phyloP scores from a whole-genome alignment of 2,113 vertebrate genomes.

The Hemichromis elongatus region DNA sequence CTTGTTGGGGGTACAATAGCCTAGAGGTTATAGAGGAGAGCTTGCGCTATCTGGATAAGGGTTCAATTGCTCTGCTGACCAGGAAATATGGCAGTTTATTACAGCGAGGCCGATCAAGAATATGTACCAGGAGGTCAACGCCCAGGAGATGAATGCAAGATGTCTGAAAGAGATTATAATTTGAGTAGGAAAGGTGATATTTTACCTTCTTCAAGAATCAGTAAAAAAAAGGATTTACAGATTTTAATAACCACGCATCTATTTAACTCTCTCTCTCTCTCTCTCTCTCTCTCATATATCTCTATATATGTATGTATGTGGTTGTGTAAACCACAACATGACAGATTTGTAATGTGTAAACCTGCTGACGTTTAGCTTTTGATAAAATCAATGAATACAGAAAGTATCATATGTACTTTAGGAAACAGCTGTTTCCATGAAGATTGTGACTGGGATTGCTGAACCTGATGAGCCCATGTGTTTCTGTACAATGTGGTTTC shows the following conservation, averaged over 20 bases:
- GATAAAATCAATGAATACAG: not conserved
- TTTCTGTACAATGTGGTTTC: not conserved
- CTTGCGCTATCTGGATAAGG: not conserved
- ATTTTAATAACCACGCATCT: not conserved
- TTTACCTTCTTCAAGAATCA: not conserved
- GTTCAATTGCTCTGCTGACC: not conserved
- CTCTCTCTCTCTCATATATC: too few relatives aligned
- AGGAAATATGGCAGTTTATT: not conserved
- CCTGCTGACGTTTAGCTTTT: not conserved
- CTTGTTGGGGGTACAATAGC: not conserved
- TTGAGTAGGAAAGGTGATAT: not conserved
- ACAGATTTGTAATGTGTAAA: not conserved
- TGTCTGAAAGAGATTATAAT: not conserved
- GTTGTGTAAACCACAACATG: rapidly evolving
- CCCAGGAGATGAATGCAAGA: not conserved
- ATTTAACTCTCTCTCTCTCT: too few relatives aligned
- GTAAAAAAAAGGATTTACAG: not conserved
- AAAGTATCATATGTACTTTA: not conserved
- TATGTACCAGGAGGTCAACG: not conserved
- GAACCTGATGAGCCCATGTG: not conserved
- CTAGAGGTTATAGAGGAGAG: not conserved
- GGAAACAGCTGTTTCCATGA: not conserved
- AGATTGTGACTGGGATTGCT: rapidly evolving
- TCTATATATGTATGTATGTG: too few relatives aligned
- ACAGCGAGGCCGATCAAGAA: not conserved